Base-by-base conservation (phyloP, 2,888 invertebrate species). In the Dryococelus australis region DNA sequence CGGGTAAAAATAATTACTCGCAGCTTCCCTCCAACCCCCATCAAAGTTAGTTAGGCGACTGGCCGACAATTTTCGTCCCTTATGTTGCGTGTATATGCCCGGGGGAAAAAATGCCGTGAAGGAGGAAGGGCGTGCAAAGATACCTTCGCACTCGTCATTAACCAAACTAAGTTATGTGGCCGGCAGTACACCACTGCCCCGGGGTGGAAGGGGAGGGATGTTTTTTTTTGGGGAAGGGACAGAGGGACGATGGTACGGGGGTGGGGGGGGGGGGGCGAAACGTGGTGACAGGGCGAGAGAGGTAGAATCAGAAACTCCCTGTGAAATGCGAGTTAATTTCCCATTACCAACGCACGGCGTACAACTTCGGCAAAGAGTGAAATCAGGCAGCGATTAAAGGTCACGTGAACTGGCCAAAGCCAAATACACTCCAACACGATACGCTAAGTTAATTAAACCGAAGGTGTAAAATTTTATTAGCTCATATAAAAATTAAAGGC, bases 71-170 rank as follows among this genome's bases (percentile, higher is more conserved):
- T 65, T n/a, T 65, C 65, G 12, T 47, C 47, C 16, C 47, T 65
- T 20, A 24, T 24, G n/a, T 65, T 65, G 65, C 65, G 65, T 20
- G 65, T 12, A 65, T 65, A 1, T 6, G 65, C 8, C 65, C 0
- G 20, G 20, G 65, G 65, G 24, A 8, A 6, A 24, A 16, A 24
- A 6, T 0, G 24, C 24, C n/a, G 24, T 1, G 65, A 3, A 24
- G 8, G 65, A 20, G 20, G 65, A 20, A 65, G n/a, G 65, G n/a
- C 8, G 1, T 1, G 8, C 8, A 16, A 65, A 65, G n/a, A 65
- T 65, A 65, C n/a, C 65, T 65, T n/a, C 65, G n/a, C 65, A n/a
- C 65, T 65, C 65, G 65, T 65, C 65, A 65, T 65, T n/a, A 65
- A n/a, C 12, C 20, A 65, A 65, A n/a, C 47, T 47, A 47, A 47